Conservation (phyloP, 2,888 invertebrate genomes). For the Microctonus brassicae region DNA sequence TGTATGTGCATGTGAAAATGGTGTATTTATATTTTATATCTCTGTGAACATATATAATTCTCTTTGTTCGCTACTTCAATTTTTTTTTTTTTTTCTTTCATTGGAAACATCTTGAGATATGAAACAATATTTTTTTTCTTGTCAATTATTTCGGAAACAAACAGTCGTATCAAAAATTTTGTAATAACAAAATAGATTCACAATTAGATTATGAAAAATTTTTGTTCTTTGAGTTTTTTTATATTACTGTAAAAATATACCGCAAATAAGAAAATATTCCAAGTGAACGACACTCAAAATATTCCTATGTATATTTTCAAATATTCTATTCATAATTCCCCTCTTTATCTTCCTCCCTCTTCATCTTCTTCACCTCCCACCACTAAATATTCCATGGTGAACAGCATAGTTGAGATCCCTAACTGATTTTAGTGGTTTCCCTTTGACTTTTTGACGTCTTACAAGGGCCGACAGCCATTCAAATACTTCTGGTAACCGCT, state of each 20-base stretch:
- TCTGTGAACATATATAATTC: constrained; percentile 34
- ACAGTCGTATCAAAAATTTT: no score
- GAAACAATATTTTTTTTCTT: no score
- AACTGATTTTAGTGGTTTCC: constrained; percentile 69
- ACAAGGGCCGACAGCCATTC: constrained; percentile 67
- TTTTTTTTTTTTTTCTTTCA: constrained; percentile 39
- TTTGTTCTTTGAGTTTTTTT: no score
- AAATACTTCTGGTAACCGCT: constrained; percentile 63
- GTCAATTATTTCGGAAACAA: no score
- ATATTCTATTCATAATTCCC: no score
- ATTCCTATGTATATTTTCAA: no score
- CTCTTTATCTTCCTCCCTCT: constrained; percentile 7
- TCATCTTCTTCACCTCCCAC: not conserved
- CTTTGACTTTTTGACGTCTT: constrained; percentile 69
- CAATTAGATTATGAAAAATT: no score
- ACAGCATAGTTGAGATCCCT: constrained; percentile 65
- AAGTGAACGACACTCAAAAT: no score
- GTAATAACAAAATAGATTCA: no score
- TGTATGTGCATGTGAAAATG: not conserved
- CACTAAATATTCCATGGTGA: not conserved
- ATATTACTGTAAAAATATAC: no score
- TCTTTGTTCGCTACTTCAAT: constrained; percentile 29
- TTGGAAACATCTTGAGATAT: constrained; percentile 9
- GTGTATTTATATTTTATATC: not conserved
- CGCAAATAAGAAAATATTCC: no score